Evolutionary conservation across 2,113 vertebrate genomes (phyloP).

Genomic region (Hippocampus guttulatus): DNA sequence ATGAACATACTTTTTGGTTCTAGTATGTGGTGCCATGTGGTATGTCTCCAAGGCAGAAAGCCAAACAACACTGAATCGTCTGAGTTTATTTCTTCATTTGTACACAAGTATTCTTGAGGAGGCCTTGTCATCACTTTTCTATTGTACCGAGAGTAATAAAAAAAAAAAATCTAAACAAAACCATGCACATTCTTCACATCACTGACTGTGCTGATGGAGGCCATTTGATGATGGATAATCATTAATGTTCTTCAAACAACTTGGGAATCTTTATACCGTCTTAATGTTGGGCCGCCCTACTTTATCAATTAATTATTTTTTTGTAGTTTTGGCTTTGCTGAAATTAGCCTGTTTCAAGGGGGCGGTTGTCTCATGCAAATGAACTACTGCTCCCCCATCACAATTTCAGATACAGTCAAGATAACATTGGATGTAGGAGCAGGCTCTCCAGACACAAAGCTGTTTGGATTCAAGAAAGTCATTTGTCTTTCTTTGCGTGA

Average conservation of each 20-base stretch:
- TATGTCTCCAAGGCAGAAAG: not conserved
- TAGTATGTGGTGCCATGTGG: not conserved
- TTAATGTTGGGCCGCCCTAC: no score
- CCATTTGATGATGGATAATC: conserved; percentile 2
- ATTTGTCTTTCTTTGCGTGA: not conserved
- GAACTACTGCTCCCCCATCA: not conserved
- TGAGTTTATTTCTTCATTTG: conserved; percentile 6
- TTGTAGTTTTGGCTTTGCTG: no score
- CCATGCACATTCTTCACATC: conserved; percentile 58
- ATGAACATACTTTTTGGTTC: no score
- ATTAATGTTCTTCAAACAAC: not conserved
- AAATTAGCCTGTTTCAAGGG: not conserved
- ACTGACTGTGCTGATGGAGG: conserved; percentile 11
- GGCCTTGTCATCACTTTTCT: conserved; percentile 24
- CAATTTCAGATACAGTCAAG: not conserved
- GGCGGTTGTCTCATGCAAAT: not conserved
- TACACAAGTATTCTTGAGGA: conserved; percentile 49
- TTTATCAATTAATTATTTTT: no score
- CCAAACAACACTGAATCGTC: not conserved
- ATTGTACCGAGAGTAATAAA: conserved; percentile 23
- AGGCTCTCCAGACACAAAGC: no score
- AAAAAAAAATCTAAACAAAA: conserved; percentile 14
- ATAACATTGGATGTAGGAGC: no score
- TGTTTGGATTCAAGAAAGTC: no score
- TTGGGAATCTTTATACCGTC: no score